These are phyloP conservation scores for Polyodon spathula DNA, from an alignment of 2,113 vertebrate genomes.

Conservation along the genomic window DNA sequence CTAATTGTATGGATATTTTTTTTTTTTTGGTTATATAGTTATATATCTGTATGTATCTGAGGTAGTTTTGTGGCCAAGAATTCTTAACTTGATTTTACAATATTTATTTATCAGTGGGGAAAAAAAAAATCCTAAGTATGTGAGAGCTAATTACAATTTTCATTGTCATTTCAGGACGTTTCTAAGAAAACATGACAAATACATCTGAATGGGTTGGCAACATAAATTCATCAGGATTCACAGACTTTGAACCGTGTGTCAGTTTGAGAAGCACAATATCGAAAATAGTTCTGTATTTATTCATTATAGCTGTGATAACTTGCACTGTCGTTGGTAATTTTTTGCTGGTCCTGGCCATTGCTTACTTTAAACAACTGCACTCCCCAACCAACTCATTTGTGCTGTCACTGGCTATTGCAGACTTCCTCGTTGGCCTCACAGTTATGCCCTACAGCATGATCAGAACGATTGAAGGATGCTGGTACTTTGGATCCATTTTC, in stretches of 20 bases:
- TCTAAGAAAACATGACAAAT: slow-evolving; percentile 45
- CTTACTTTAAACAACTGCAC: slow-evolving; percentile 60
- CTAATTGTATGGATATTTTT: neutral
- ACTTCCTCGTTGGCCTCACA: slow-evolving; percentile 63
- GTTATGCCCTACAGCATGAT: slow-evolving; percentile 70
- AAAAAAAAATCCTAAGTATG: too few relatives aligned
- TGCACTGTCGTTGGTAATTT: slow-evolving; percentile 62
- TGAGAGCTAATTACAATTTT: too few relatives aligned
- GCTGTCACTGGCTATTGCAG: slow-evolving; percentile 60
- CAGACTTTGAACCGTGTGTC: slow-evolving; percentile 32
- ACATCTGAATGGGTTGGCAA: slow-evolving; percentile 20
- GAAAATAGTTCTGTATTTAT: slow-evolving; percentile 43
- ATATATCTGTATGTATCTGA: neutral
- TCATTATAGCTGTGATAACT: slow-evolving; percentile 42
- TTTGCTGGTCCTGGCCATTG: slow-evolving; percentile 58
- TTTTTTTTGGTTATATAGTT: neutral
- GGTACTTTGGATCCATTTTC: slow-evolving; percentile 54
- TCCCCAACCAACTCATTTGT: slow-evolving; percentile 62
- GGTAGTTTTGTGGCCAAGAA: too few relatives aligned
- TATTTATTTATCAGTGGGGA: too few relatives aligned
- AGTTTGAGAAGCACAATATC: slow-evolving; percentile 31
- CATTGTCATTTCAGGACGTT: slow-evolving; percentile 33
- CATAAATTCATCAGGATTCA: slow-evolving; percentile 37
- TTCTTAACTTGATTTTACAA: too few relatives aligned
- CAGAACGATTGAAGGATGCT: slow-evolving; percentile 62